A percentile compares a stretch with the other conserved stretches of the same genome.
Evolutionary conservation across 1,140 invertebrate genomes (phyloP).

Genomic region (Drosophila bipectinata): DNA sequence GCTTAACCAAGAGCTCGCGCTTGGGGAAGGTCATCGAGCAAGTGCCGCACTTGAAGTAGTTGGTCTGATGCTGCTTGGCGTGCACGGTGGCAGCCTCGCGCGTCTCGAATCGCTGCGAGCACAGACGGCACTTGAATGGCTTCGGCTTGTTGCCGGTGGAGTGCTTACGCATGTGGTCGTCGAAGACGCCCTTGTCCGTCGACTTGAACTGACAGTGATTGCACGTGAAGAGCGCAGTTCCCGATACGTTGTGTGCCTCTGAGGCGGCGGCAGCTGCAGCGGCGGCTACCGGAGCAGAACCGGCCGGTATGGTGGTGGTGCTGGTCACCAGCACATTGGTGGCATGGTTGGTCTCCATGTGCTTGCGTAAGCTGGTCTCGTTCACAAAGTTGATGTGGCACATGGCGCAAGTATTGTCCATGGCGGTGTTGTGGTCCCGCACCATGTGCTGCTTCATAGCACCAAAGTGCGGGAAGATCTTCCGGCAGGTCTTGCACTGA

Average conservation of each 20-base stretch:
- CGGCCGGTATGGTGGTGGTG: slow-evolving; percentile 75
- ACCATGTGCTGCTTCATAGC: slow-evolving; percentile 83
- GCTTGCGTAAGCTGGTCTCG: slow-evolving; percentile 77
- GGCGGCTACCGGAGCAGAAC: slow-evolving; percentile 60
- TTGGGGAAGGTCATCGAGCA: slow-evolving; percentile 82
- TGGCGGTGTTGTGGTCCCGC: slow-evolving; percentile 76
- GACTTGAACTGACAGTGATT: slow-evolving; percentile 83
- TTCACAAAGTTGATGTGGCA: slow-evolving; percentile 83
- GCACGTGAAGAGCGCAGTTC: slow-evolving; percentile 72
- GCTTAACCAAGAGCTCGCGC: slow-evolving; percentile 76
- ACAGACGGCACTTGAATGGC: slow-evolving; percentile 83
- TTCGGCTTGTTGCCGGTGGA: slow-evolving; percentile 71
- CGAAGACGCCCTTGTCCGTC: slow-evolving; percentile 73
- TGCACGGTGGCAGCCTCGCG: slow-evolving; percentile 80
- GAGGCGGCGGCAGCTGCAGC: slow-evolving; percentile 61
- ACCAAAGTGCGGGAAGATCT: slow-evolving; percentile 79
- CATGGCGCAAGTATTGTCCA: slow-evolving; percentile 80
- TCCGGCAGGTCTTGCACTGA: slow-evolving; percentile 82
- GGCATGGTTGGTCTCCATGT: slow-evolving; percentile 83
- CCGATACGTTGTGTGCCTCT: slow-evolving; percentile 38
- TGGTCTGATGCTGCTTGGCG: slow-evolving; percentile 82
- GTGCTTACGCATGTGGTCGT: slow-evolving; percentile 82
- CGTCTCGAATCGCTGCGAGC: slow-evolving; percentile 81
- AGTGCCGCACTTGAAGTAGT: slow-evolving; percentile 83
- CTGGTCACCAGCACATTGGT: slow-evolving; percentile 81